Evolutionary conservation across 2,113 vertebrate genomes (phyloP), one percentile per base, ranked within the genome.

Genomic region (Actenoides lindsayi): DNA sequence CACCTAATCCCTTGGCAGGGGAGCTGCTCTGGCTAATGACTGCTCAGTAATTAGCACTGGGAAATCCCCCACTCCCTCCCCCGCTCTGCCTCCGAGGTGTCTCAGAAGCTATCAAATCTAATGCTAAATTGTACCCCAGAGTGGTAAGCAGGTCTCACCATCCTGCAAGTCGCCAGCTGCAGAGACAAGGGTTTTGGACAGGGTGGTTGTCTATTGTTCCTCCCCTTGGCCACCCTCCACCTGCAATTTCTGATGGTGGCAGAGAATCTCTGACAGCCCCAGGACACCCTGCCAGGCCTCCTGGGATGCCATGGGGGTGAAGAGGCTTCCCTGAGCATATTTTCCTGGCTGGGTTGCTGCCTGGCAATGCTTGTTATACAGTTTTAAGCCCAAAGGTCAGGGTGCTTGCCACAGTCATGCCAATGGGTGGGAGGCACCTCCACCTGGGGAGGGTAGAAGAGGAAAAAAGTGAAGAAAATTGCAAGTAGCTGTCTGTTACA

Each of bases 1-100:
- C 5, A 4, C 77, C 33, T 92, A 89, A 93, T 96, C 89, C 95
- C 91, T 65, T 89, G 77, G 92, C 88, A 86, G 80, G 44, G 69
- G 69, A 79, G 57, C 41, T 0, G 5, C 69, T 81, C 48, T 0
- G 3, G 86, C 65, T 81, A 64, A 79, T 0, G 10, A 90, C 46
- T 17, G 74, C 67, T 60, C 2, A 5, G 65, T 92, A 96, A 96
- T 91, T 63, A 89, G 90, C 1, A 1, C 48, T 76, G 83, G 89
- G 80, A 96, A 94, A 92, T 86, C 85, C 86, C 65, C 56, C 0
- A 1, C 48, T 88, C 69, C 80, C 74, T 62, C 44, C 70, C 87
- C 78, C 76, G 53, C 70, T 89, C 56, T 88, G 79, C 73, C 83
- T 83, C 11, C 3, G 20, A 83, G 79, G 17, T n/a, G n/a, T 35